phyloP scores from a whole-genome alignment of 2,113 vertebrate genomes.

The Dicerorhinus sumatrensis region DNA sequence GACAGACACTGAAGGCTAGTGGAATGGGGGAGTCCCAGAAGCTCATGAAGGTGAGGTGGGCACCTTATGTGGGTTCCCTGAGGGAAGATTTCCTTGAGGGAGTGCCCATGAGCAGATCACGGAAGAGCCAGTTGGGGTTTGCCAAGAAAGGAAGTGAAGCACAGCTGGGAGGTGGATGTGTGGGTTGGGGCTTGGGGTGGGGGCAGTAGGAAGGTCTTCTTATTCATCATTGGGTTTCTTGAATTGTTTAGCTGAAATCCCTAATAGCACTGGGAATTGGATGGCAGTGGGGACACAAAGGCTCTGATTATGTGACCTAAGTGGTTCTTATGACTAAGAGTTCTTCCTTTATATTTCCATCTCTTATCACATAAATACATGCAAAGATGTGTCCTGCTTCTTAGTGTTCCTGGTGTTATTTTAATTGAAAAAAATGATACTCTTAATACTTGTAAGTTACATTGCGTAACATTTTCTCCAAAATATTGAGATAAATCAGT shows the following conservation, averaged over 20 bases:
- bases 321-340: not conserved
- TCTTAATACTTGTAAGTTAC: not conserved
- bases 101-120: too few relatives aligned
- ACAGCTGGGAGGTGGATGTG: fast-evolving
- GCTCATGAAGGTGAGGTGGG: not conserved
- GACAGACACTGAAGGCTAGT: not conserved
- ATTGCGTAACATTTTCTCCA: not conserved
- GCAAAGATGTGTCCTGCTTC: not conserved
- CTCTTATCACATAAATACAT: not conserved
- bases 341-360: not conserved
- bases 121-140: not conserved
- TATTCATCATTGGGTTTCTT: not conserved
- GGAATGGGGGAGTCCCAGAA: not conserved
- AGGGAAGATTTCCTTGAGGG: not conserved
- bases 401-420: not conserved
- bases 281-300: not conserved
- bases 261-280: not conserved
- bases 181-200: too few relatives aligned
- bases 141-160: not conserved
- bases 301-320: not conserved
- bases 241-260: not conserved
- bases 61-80: not conserved
- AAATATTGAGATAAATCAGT: not conserved
- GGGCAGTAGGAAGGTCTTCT: not conserved
- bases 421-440: not conserved